phyloP scores from a whole-genome alignment of 2,888 invertebrate genomes.

The Junonia oenone region DNA sequence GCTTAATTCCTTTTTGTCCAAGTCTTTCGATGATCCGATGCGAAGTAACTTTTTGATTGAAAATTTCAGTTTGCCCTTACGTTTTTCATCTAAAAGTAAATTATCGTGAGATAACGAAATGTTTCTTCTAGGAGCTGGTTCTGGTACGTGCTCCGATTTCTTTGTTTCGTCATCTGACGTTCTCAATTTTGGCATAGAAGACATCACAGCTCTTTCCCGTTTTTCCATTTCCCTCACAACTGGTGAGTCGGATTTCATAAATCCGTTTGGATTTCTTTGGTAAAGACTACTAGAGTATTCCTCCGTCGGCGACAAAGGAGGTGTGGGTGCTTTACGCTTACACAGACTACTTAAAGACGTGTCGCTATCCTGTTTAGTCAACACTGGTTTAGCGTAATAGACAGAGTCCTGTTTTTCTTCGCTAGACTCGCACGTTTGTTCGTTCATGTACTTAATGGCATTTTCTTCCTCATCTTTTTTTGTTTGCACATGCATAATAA shows the following conservation, averaged over 20 bases:
- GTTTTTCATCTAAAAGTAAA: slow-evolving; percentile 80
- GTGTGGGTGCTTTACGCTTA: slow-evolving; percentile 89
- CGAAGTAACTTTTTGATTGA: slow-evolving; percentile 90
- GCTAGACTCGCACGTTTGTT: slow-evolving; percentile 61
- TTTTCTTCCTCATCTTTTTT: slow-evolving; percentile 58
- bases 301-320: slow-evolving; percentile 80
- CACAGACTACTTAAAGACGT: slow-evolving; percentile 76
- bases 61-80: slow-evolving; percentile 85
- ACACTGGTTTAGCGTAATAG: slow-evolving; percentile 69
- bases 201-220: slow-evolving; percentile 81
- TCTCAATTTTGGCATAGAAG: slow-evolving; percentile 47
- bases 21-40: slow-evolving; percentile 86
- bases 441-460: slow-evolving; percentile 44
- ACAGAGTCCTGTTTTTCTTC: slow-evolving; percentile 62
- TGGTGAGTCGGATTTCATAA: slow-evolving; percentile 82
- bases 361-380: slow-evolving; percentile 79
- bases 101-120: slow-evolving; percentile 89
- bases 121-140: slow-evolving; percentile 84
- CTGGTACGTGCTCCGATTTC: slow-evolving; percentile 69
- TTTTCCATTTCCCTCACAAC: slow-evolving; percentile 87
- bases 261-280: slow-evolving; percentile 78
- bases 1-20: slow-evolving; percentile 77
- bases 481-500: slow-evolving; percentile 75
- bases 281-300: slow-evolving; percentile 76
- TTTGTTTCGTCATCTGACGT: slow-evolving; percentile 54